phyloP scores from a whole-genome alignment of 2,888 invertebrate species.

The Tachystola acroxantha region DNA sequence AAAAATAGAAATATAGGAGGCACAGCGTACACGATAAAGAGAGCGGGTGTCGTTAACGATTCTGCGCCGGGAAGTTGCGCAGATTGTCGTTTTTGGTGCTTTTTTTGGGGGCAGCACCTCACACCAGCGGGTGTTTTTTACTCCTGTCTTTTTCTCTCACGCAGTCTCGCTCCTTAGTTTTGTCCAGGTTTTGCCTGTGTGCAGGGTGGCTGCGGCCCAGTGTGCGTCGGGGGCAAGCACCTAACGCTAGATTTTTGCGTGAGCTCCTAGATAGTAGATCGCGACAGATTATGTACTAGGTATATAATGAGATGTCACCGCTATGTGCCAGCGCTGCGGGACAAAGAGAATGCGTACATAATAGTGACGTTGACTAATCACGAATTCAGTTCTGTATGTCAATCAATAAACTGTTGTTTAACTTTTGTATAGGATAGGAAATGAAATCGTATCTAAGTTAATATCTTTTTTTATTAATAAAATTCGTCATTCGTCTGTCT shows the following conservation, averaged over 20 bases:
- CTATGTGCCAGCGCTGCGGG: conserved; percentile 58
- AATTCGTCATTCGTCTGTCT: no score
- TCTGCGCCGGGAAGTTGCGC: conserved; percentile 80
- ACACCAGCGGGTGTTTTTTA: conserved; percentile 75
- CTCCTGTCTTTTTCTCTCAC: conserved; percentile 72
- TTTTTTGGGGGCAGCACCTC: conserved; percentile 78
- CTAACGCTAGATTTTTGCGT: conserved; percentile 75
- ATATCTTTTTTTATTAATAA: no score
- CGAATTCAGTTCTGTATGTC: conserved; percentile 31
- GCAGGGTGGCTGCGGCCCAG: conserved; percentile 24
- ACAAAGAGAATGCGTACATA: conserved; percentile 52
- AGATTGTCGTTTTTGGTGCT: conserved; percentile 78
- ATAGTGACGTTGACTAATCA: conserved; percentile 65
- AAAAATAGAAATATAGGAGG: conserved; percentile 79
- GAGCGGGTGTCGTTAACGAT: conserved; percentile 78
- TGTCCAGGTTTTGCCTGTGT: conserved; percentile 29
- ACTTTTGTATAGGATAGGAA: neutral
- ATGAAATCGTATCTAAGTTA: no score
- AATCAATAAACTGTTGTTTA: conserved; percentile 2
- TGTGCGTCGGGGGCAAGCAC: conserved; percentile 57
- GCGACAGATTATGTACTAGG: conserved; percentile 34
- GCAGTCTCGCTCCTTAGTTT: conserved; percentile 52
- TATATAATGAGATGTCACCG: conserved; percentile 73
- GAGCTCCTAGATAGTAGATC: conserved; percentile 69
- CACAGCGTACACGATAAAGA: conserved; percentile 75